Percentiles rank a stretch among this genome's conserved stretches.
Evolutionary conservation across 2,888 invertebrate species (phyloP).

Genomic region (Acanthococcus lagerstroemiae): DNA sequence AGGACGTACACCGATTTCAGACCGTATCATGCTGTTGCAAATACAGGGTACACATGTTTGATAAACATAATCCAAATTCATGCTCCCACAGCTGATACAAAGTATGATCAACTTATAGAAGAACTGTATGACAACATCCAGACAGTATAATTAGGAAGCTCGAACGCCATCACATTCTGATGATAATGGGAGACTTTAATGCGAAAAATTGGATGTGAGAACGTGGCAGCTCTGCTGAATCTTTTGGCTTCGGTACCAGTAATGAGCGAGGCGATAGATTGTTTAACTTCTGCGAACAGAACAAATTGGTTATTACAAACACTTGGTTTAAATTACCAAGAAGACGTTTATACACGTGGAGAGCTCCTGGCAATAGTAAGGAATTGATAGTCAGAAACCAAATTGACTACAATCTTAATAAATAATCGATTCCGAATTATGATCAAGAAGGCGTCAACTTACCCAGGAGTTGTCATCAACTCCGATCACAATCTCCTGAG

Average conservation of each 20-base stretch:
- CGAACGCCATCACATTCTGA: neutral
- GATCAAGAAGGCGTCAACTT: too few species aligned
- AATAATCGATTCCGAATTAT: too few species aligned
- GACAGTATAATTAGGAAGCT: neutral
- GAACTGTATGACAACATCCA: conserved; percentile 1
- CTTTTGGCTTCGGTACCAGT: neutral
- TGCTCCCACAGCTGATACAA: too few species aligned
- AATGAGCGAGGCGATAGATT: conserved; percentile 7
- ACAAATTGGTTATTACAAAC: neutral
- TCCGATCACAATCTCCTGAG: too few species aligned
- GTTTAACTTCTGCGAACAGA: neutral
- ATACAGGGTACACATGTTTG: too few species aligned
- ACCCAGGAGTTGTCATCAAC: too few species aligned
- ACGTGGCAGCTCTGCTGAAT: neutral
- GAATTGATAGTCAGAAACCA: too few species aligned
- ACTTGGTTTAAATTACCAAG: neutral
- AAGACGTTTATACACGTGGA: neutral
- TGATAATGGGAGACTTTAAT: conserved; percentile 3
- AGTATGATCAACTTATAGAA: neutral
- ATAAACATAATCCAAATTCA: too few species aligned
- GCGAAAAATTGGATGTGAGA: neutral
- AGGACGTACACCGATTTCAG: too few species aligned
- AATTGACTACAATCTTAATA: too few species aligned
- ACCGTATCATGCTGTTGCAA: too few species aligned
- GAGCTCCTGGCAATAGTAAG: too few species aligned